A percentile compares a stretch with the other conserved stretches of the same genome.
Evolutionary conservation across 2,888 invertebrate genomes (phyloP).

Genomic region (Hemithea aestivaria): DNA sequence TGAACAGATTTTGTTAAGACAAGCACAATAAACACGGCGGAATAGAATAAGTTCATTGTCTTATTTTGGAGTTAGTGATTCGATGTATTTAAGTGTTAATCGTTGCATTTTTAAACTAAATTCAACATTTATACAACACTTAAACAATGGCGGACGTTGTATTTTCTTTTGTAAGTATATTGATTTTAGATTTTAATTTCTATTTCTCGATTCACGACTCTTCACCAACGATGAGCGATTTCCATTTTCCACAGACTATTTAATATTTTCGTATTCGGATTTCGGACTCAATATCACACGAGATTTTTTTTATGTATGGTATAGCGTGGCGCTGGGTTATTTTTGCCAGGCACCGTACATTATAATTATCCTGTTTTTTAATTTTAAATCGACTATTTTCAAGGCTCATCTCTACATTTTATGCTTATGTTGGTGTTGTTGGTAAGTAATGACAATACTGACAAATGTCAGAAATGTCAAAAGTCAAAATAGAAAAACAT

Average conservation of each 20-base stretch:
- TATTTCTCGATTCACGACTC: slow-evolving; percentile 1
- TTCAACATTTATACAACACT: slow-evolving; percentile 44
- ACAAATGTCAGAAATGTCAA: slow-evolving; percentile 6
- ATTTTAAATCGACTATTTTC: no score
- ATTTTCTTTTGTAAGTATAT: slow-evolving; percentile 55
- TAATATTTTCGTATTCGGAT: no score
- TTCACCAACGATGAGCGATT: no score
- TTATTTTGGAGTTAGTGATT: slow-evolving; percentile 47
- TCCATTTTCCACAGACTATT: no score
- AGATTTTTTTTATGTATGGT: no score
- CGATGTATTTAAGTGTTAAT: slow-evolving; percentile 46
- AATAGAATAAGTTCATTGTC: slow-evolving; percentile 54
- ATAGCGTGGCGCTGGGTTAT: no score
- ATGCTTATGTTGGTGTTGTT: no score
- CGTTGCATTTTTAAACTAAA: slow-evolving; percentile 60
- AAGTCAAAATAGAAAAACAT: slow-evolving; percentile 51
- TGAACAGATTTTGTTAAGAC: slow-evolving; percentile 65
- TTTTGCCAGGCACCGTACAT: no score
- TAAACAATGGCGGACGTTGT: slow-evolving; percentile 70
- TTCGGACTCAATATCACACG: no score
- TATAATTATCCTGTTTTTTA: no score
- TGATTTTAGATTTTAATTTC: slow-evolving; percentile 55
- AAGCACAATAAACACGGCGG: slow-evolving; percentile 56
- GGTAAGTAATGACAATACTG: no score
- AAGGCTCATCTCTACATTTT: no score